Conservation (phyloP, 2,888 invertebrate genomes). For the Scaptomyza parva region DNA sequence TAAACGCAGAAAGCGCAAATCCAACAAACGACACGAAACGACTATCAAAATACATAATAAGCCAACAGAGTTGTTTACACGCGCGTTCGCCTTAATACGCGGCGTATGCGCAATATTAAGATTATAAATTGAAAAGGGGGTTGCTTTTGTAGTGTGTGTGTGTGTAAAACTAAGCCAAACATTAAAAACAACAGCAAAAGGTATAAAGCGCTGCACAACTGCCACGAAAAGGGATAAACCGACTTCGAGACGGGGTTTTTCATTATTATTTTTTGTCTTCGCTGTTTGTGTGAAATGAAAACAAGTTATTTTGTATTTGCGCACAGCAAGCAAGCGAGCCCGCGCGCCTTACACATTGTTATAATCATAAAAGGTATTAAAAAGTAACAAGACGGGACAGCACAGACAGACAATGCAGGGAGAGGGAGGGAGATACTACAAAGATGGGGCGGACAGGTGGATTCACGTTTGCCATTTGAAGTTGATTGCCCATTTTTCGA, state of each 20-base stretch:
- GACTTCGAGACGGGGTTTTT: constrained; percentile 44
- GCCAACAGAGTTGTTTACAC: constrained; percentile 45
- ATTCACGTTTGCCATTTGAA: constrained; percentile 61
- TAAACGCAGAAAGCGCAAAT: constrained; percentile 70
- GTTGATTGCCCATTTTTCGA: constrained; percentile 78
- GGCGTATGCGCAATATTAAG: constrained; percentile 68
- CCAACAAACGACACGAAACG: constrained; percentile 70
- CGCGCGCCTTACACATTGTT: constrained; percentile 69
- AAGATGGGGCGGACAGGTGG: constrained; percentile 53
- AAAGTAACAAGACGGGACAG: constrained; percentile 56
- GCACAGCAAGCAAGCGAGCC: constrained; percentile 21
- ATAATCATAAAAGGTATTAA: constrained; percentile 80
- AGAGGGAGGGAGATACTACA: not conserved
- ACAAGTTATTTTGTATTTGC: constrained; percentile 74
- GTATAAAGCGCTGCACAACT: constrained; percentile 46
- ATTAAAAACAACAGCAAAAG: constrained; percentile 47
- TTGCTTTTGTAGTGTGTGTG: constrained; percentile 26
- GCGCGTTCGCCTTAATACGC: constrained; percentile 39
- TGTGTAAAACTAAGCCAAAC: constrained; percentile 70
- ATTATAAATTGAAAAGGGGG: constrained; percentile 53
- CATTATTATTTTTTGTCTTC: constrained; percentile 49
- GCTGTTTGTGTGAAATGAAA: constrained; percentile 37
- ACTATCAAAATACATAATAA: constrained; percentile 67
- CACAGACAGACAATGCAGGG: constrained; percentile 4
- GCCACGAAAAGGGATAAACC: constrained; percentile 56